Conservation (phyloP, 2,888 invertebrate genomes). For the Prosapia bicincta region DNA sequence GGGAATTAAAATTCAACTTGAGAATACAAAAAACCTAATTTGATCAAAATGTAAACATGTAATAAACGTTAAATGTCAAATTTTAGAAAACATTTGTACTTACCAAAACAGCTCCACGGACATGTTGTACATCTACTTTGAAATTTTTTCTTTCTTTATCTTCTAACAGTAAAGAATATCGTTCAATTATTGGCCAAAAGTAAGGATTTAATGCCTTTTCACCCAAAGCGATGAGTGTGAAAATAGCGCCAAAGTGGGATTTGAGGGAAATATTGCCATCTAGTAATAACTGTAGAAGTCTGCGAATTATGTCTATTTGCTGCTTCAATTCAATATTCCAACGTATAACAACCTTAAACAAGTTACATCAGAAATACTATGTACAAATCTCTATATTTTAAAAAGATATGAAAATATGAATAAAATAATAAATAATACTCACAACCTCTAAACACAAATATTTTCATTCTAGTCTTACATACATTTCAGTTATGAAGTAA, state of each 20-base stretch:
- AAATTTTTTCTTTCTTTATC: slow-evolving; percentile 10
- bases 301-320: slow-evolving; percentile 35
- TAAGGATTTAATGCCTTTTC: slow-evolving; percentile 30
- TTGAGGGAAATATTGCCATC: slow-evolving; percentile 34
- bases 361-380: too few species aligned
- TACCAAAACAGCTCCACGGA: slow-evolving; percentile 35
- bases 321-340: slow-evolving; percentile 37
- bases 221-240: slow-evolving; percentile 34
- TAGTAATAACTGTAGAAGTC: slow-evolving; percentile 33
- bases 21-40: not conserved
- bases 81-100: slow-evolving; percentile 3
- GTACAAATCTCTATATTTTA: too few species aligned
- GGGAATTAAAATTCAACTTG: too few species aligned
- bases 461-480: too few species aligned
- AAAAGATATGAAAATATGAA: too few species aligned
- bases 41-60: not conserved
- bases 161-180: slow-evolving; percentile 32
- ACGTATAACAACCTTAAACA: slow-evolving; percentile 31
- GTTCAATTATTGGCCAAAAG: slow-evolving; percentile 36
- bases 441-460: too few species aligned
- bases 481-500: too few species aligned
- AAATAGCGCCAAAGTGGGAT: slow-evolving; percentile 36
- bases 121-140: slow-evolving; percentile 28
- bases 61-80: not conserved
- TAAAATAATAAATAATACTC: too few species aligned